Evolutionary conservation across 2,113 vertebrate species (phyloP).

Genomic region (Pyxicephalus adspersus): DNA sequence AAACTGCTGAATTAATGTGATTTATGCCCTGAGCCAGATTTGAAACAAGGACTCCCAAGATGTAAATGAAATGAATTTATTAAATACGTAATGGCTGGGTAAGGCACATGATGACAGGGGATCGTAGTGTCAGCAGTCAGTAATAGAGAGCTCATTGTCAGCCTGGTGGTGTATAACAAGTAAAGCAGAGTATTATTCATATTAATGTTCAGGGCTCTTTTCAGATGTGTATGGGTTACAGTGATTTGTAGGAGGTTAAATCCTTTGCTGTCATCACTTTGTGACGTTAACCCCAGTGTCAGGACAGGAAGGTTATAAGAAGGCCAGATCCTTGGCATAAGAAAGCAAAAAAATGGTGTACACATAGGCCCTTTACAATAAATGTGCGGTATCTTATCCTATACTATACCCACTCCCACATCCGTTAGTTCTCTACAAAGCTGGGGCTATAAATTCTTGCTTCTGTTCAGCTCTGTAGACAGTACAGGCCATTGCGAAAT

Average conservation of each 20-base stretch:
- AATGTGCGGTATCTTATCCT: no score
- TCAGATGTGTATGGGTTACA: conserved; percentile 66
- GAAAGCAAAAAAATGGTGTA: no score
- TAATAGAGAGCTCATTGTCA: conserved; percentile 73
- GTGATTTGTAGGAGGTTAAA: conserved; percentile 60
- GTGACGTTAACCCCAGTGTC: not conserved
- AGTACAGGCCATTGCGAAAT: no score
- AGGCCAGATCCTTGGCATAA: not conserved
- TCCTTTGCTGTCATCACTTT: not conserved
- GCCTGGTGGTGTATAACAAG: conserved; percentile 70
- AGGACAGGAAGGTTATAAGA: not conserved
- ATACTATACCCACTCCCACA: no score
- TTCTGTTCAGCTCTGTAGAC: no score
- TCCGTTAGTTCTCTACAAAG: no score
- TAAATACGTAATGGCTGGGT: conserved; percentile 75
- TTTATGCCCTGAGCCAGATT: conserved; percentile 69
- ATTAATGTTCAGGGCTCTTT: conserved; percentile 64
- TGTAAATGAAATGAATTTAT: conserved; percentile 76
- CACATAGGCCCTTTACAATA: no score
- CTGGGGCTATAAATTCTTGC: no score
- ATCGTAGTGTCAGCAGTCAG: conserved; percentile 76
- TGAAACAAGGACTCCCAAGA: conserved; percentile 70
- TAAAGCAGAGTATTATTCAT: conserved; percentile 78
- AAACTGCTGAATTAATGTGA: conserved; percentile 67
- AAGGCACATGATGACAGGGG: conserved; percentile 71